Evolutionary conservation across 2,888 invertebrate genomes (phyloP).

Genomic region (Agrenia bidenticulata): DNA sequence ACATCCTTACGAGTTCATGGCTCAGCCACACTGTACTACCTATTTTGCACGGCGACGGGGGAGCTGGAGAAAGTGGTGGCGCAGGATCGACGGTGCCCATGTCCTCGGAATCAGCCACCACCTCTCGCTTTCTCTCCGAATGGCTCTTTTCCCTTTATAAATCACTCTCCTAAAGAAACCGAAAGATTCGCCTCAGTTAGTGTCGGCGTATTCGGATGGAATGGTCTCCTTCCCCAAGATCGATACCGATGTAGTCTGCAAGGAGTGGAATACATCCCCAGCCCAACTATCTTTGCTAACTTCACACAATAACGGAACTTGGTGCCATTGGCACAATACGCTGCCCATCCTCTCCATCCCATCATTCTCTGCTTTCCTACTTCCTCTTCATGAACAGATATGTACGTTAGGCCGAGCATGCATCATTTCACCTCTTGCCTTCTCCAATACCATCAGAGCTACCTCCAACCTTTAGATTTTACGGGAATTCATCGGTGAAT

Average conservation of each 20-base stretch:
- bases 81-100: conserved; percentile 32
- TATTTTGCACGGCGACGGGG: conserved; percentile 5
- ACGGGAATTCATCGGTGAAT: too few species aligned
- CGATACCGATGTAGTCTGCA: conserved; percentile 50
- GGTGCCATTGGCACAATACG: conserved; percentile 21
- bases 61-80: conserved; percentile 28
- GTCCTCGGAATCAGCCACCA: conserved; percentile 8
- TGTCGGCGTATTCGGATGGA: background rate
- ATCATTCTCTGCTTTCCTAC: conserved; percentile 25
- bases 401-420: too few species aligned
- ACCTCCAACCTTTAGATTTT: too few species aligned
- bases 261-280: conserved; percentile 31
- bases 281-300: conserved; percentile 11
- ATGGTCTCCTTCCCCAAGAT: conserved; percentile 29
- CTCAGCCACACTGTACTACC: conserved; percentile 49
- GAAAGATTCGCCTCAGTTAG: conserved; percentile 14
- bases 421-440: too few species aligned
- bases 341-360: conserved; percentile 20
- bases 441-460: conserved; percentile 3
- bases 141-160: conserved; percentile 19
- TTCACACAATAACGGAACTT: conserved; percentile 9
- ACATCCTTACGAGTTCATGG: conserved; percentile 53
- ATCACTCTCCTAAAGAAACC: conserved; percentile 19
- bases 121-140: conserved; percentile 6
- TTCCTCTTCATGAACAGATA: conserved; percentile 1